phyloP scores from a whole-genome alignment of 2,113 vertebrate species.

The Oryzias javanicus region DNA sequence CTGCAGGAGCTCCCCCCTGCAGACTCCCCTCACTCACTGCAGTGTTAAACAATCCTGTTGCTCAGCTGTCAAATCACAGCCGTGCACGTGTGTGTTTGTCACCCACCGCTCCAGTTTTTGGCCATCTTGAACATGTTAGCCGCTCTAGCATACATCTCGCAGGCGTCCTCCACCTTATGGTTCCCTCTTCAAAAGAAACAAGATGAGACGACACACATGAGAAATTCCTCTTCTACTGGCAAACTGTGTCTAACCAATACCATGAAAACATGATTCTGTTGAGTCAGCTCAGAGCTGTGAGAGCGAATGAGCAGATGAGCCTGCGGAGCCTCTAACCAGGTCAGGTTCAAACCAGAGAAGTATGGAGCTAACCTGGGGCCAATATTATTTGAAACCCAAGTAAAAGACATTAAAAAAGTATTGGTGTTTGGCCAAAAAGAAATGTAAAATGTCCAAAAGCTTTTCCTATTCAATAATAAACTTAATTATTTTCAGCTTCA shows the following conservation, averaged over 20 bases:
- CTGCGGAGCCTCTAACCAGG: too few relatives aligned
- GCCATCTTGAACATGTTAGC: conserved; percentile 99
- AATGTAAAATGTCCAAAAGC: too few relatives aligned
- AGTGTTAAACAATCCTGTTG: neutral
- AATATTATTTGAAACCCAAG: too few relatives aligned
- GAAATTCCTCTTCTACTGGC: fast-evolving
- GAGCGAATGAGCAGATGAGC: too few relatives aligned
- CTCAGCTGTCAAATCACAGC: too few relatives aligned
- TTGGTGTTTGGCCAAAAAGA: too few relatives aligned
- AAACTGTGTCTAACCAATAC: neutral
- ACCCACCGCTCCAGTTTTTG: conserved; percentile 96
- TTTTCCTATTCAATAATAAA: too few relatives aligned
- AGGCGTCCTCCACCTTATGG: conserved; percentile 94
- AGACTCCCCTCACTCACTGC: neutral
- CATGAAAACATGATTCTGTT: neutral
- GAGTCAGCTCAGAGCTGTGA: too few relatives aligned
- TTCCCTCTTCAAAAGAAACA: conserved; percentile 83
- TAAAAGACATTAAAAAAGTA: too few relatives aligned
- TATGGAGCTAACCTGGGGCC: too few relatives aligned
- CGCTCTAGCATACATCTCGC: conserved; percentile 97
- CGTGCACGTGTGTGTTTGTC: neutral
- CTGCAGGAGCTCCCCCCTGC: neutral
- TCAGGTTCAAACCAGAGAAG: too few relatives aligned
- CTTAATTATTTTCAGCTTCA: too few relatives aligned
- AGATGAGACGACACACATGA: neutral